These are phyloP conservation scores for Leptatherina wallacei DNA, from an alignment of 2,797 vertebrate genomes.

Conservation along the genomic window DNA sequence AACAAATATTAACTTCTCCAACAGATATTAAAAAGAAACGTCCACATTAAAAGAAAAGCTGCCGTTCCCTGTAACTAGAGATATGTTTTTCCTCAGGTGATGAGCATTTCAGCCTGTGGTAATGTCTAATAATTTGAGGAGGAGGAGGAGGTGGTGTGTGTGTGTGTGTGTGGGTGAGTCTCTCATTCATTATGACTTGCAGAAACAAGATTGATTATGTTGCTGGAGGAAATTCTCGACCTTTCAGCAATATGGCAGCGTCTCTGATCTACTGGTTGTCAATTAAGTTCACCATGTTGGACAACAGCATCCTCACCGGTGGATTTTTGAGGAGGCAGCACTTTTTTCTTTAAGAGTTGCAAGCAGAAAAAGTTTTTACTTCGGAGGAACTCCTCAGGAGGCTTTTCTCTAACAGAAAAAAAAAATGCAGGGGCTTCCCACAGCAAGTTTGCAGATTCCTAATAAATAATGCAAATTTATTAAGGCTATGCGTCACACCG, in stretches of 20 bases:
- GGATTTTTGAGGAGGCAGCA: slow-evolving; percentile 50
- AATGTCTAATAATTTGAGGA: not conserved
- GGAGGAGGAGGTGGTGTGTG: not conserved
- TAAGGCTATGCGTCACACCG: slow-evolving; percentile 47
- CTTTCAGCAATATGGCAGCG: slow-evolving; percentile 24
- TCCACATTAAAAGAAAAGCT: not conserved
- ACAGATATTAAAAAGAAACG: slow-evolving; percentile 3
- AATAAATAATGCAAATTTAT: slow-evolving; percentile 67
- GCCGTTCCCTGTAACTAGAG: not conserved
- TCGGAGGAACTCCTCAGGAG: slow-evolving; percentile 39
- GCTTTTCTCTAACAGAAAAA: slow-evolving; percentile 12
- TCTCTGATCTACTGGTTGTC: slow-evolving; percentile 54
- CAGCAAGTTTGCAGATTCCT: slow-evolving; percentile 33
- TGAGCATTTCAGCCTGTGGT: not conserved
- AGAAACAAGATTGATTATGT: slow-evolving; percentile 7
- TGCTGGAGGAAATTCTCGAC: slow-evolving; percentile 13
- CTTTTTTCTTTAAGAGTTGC: slow-evolving; percentile 51
- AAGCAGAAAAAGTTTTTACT: slow-evolving; percentile 60
- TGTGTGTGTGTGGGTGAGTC: not conserved
- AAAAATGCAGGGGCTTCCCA: slow-evolving; percentile 49
- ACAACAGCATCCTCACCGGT: slow-evolving; percentile 11
- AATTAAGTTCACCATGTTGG: slow-evolving; percentile 28
- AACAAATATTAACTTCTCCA: not conserved
- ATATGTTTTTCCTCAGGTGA: not conserved
- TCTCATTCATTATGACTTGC: not conserved